Evolutionary conservation across 2,888 invertebrate species (phyloP).

Genomic region (Trichogramma dendrolimi): DNA sequence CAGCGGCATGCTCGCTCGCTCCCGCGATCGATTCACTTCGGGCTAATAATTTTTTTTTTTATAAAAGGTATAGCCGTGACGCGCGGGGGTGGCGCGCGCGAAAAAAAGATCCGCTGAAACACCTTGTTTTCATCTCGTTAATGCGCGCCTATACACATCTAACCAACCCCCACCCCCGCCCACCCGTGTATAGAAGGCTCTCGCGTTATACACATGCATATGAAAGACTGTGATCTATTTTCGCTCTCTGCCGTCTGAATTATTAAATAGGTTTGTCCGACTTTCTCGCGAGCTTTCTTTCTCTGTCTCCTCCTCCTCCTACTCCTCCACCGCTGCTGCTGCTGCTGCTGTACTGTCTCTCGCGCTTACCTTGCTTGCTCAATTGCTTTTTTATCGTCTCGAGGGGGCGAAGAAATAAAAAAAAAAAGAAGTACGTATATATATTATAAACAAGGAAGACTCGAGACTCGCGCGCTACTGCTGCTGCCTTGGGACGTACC

Average conservation of each 20-base stretch:
- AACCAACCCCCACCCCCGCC: too few relatives aligned
- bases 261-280: conserved; percentile 18
- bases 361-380: too few relatives aligned
- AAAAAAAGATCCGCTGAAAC: not conserved
- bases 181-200: too few relatives aligned
- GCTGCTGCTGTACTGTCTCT: not conserved
- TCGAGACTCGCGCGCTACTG: not conserved
- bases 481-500: not conserved
- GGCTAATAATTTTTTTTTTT: too few relatives aligned
- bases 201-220: too few relatives aligned
- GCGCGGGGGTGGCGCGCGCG: not conserved
- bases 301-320: not conserved
- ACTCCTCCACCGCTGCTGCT: not conserved
- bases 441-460: too few relatives aligned
- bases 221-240: conserved; percentile 21
- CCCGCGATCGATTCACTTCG: too few relatives aligned
- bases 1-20: too few relatives aligned
- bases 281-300: not conserved
- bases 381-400: conserved; percentile 14
- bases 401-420: not conserved
- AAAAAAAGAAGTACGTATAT: not conserved
- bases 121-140: not conserved
- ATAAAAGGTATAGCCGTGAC: too few relatives aligned
- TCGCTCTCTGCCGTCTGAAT: conserved; percentile 15
- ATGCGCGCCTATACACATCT: too few relatives aligned